These are phyloP conservation scores for Falco concolor DNA, from an alignment of 2,797 vertebrate species.

Conservation along the genomic window DNA sequence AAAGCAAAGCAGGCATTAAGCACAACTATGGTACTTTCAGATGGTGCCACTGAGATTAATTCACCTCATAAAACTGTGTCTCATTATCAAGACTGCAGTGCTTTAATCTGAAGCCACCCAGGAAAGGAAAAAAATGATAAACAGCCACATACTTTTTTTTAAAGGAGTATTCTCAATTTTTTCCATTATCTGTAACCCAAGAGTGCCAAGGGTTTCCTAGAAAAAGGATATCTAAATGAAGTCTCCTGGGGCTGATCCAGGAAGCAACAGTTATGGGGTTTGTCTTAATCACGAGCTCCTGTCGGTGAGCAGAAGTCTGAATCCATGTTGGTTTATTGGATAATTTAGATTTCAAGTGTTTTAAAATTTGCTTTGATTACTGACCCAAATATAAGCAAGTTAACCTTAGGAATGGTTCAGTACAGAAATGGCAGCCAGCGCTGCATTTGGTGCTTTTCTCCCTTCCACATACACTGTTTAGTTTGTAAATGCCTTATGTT, in stretches of 20 bases:
- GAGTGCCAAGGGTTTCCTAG: not conserved
- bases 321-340: not conserved
- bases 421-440: not conserved
- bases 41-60: not conserved
- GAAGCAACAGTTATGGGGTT: not conserved
- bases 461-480: not conserved
- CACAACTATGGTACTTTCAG: not conserved
- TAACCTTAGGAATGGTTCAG: not conserved
- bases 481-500: not conserved
- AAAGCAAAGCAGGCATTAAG: not conserved
- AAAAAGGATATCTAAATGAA: not conserved
- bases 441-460: not conserved
- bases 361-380: not conserved
- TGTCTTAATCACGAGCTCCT: not conserved
- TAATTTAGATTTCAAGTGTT: not conserved
- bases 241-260: not conserved
- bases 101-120: not conserved
- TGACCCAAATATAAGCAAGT: not conserved
- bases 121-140: not conserved
- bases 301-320: not conserved
- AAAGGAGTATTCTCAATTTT: not conserved
- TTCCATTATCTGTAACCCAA: not conserved
- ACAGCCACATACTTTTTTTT: not conserved
- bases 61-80: not conserved
- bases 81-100: not conserved